phyloP scores from a whole-genome alignment of 2,888 invertebrate genomes.

The Orchestes rusci region DNA sequence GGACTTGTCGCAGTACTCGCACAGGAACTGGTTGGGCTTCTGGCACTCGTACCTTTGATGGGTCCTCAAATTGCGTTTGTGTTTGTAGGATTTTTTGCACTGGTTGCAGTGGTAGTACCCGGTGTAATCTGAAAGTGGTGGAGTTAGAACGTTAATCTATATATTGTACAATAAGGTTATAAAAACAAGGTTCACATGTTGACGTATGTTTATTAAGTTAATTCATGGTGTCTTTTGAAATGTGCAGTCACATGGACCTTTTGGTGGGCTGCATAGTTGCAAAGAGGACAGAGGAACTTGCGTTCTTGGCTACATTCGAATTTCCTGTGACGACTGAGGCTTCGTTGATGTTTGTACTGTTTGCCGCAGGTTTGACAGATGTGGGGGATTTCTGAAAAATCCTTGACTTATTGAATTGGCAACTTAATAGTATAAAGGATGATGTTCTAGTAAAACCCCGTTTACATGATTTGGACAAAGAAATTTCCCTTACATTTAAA shows the following conservation, averaged over 20 bases:
- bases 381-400: background rate
- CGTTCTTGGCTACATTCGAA: slow-evolving; percentile 32
- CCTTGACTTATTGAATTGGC: too few relatives aligned
- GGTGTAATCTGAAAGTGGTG: too few relatives aligned
- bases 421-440: too few relatives aligned
- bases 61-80: slow-evolving; percentile 16
- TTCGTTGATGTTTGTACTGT: slow-evolving; percentile 3
- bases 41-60: slow-evolving; percentile 22
- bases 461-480: too few relatives aligned
- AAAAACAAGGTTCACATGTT: too few relatives aligned
- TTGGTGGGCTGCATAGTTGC: slow-evolving; percentile 7
- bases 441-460: too few relatives aligned
- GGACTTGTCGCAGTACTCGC: slow-evolving; percentile 33
- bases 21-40: slow-evolving; percentile 21
- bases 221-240: too few relatives aligned
- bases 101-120: too few relatives aligned
- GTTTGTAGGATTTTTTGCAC: slow-evolving; percentile 22
- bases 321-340: slow-evolving; percentile 5
- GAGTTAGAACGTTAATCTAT: too few relatives aligned
- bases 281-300: slow-evolving; percentile 29
- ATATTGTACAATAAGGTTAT: too few relatives aligned
- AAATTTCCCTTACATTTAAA: too few relatives aligned
- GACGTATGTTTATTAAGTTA: too few relatives aligned
- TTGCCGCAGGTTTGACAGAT: background rate
- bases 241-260: slow-evolving; percentile 1